Conservation (phyloP, 2,113 vertebrate genomes). For the Dasyprocta punctata region DNA sequence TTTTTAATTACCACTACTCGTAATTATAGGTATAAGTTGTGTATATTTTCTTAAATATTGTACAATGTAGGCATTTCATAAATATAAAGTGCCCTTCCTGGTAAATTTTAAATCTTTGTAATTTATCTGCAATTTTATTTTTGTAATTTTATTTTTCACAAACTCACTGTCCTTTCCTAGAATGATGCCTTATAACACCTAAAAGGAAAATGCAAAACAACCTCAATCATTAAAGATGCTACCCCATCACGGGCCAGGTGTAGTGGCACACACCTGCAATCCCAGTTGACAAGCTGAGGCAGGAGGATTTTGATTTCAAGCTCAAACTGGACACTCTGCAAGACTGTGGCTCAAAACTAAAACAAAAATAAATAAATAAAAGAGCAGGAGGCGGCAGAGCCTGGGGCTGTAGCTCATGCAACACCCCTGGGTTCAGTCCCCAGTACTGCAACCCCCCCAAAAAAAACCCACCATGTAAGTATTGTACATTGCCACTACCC, state of each 20-base stretch:
- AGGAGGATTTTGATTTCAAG: background rate
- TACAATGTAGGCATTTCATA: background rate
- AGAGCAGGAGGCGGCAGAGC: background rate
- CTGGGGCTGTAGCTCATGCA: background rate
- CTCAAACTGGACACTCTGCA: background rate
- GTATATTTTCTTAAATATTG: constrained; percentile 24
- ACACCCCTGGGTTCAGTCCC: background rate
- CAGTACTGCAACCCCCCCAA: background rate
- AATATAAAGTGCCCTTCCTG: background rate
- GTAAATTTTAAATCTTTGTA: background rate
- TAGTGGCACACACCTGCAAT: background rate
- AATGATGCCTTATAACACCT: background rate
- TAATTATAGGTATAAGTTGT: background rate
- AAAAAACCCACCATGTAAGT: background rate
- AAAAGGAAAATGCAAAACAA: constrained; percentile 28
- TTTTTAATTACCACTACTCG: background rate
- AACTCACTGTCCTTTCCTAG: constrained; percentile 25
- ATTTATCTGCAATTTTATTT: background rate
- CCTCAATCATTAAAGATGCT: background rate
- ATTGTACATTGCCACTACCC: background rate
- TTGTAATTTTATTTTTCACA: background rate
- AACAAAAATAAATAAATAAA: too few species aligned
- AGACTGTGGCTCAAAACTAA: background rate
- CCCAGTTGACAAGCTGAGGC: background rate
- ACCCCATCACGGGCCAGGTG: background rate